A percentile compares a stretch with the other conserved stretches of the same genome.
Conservation (phyloP, 2,797 vertebrate species). For the Eutrigla gurnardus region DNA sequence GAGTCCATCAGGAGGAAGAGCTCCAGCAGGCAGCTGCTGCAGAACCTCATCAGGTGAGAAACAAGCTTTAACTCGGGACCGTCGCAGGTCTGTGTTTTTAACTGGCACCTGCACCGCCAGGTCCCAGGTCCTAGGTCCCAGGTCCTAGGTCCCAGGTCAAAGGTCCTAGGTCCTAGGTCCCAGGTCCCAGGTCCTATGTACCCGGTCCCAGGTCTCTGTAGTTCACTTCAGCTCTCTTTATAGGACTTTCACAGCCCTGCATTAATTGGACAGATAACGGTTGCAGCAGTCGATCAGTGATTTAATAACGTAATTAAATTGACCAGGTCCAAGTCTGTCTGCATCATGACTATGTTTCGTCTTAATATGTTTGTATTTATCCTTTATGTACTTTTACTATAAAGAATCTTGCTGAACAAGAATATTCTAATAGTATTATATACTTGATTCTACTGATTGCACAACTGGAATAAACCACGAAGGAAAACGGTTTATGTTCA, state of each 20-base stretch:
- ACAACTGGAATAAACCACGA: not conserved
- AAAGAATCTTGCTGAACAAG: not conserved
- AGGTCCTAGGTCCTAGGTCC: no score
- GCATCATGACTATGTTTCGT: not conserved
- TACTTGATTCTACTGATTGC: not conserved
- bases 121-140: no score
- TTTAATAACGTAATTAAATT: no score
- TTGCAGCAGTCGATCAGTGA: no score
- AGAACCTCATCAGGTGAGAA: conserved; percentile 91
- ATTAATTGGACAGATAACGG: no score
- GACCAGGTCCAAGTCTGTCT: not conserved
- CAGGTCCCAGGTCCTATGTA: no score
- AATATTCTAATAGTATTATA: not conserved
- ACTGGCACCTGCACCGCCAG: not conserved
- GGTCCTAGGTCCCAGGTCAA: no score
- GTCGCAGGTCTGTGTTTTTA: not conserved
- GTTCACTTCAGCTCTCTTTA: no score
- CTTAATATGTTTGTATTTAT: not conserved
- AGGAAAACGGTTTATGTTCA: not conserved
- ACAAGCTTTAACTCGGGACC: not conserved
- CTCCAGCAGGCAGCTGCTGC: conserved; percentile 87
- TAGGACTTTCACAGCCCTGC: no score
- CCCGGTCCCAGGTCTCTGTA: no score
- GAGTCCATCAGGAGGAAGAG: conserved; percentile 84
- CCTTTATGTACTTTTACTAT: not conserved